Percentiles rank a stretch among this genome's conserved stretches.
Evolutionary conservation across 2,888 invertebrate genomes (phyloP).

Genomic region (Diaprepes abbreviatus): DNA sequence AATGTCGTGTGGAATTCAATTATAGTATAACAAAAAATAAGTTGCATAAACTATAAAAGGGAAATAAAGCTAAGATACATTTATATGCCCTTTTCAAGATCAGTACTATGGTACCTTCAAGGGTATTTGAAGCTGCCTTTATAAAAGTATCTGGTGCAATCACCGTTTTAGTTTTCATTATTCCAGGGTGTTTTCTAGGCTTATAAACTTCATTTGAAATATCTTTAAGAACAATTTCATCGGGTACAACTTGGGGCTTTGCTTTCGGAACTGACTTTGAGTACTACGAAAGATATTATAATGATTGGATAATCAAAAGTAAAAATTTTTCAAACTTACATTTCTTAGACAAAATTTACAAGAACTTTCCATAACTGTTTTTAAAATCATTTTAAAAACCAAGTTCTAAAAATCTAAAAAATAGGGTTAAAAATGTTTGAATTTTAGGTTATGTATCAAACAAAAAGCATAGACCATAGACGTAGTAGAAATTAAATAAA

Average conservation of each 20-base stretch:
- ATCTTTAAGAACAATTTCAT: conserved; percentile 68
- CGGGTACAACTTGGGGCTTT: conserved; percentile 67
- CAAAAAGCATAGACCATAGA: no score
- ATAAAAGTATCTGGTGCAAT: conserved; percentile 74
- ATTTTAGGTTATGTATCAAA: neutral
- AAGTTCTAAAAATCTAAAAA: neutral
- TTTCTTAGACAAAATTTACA: conserved; percentile 21
- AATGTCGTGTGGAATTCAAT: no score
- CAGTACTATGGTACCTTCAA: no score
- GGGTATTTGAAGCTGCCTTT: conserved; percentile 71
- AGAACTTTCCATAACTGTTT: conserved; percentile 1
- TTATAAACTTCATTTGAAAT: conserved; percentile 72
- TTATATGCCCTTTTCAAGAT: no score
- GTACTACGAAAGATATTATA: conserved; percentile 10
- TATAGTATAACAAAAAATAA: no score
- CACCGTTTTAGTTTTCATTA: conserved; percentile 70
- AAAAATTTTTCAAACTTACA: conserved; percentile 5
- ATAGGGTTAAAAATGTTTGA: neutral
- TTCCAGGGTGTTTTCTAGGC: conserved; percentile 82
- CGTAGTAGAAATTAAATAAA: no score
- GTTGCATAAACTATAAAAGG: no score
- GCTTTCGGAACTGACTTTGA: neutral
- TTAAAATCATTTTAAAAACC: conserved; percentile 13
- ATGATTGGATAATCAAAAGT: neutral
- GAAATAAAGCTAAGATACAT: no score